These are phyloP conservation scores for Ochropleura leucogaster DNA, from an alignment of 2,888 invertebrate genomes.

Conservation along the genomic window DNA sequence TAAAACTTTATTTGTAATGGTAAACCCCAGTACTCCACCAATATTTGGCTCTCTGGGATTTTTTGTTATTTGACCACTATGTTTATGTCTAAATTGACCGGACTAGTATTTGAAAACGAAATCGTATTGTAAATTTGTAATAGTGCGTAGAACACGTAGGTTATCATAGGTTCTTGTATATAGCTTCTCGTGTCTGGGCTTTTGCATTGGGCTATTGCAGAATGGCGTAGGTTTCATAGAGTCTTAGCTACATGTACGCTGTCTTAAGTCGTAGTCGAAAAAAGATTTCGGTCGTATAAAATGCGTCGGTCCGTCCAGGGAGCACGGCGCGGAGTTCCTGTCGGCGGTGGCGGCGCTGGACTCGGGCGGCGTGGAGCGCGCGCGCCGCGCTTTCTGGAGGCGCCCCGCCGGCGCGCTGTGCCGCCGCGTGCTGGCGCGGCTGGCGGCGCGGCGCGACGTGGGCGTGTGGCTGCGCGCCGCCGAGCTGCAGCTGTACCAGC, in stretches of 20 bases:
- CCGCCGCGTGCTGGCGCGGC: slow-evolving; percentile 96
- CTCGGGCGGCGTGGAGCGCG: slow-evolving; percentile 96
- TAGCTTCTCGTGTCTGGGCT: neutral
- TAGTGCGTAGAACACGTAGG: neutral
- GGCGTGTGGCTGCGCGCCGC: slow-evolving; percentile 95
- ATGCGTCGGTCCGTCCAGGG: slow-evolving; percentile 87
- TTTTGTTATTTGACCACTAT: too few relatives aligned
- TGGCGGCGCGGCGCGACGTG: slow-evolving; percentile 91
- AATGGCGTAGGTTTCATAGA: too few relatives aligned
- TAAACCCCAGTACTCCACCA: too few relatives aligned
- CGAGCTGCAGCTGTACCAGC: slow-evolving; percentile 98
- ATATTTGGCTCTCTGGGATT: too few relatives aligned
- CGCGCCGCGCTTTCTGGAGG: slow-evolving; percentile 98
- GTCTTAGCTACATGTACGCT: too few relatives aligned
- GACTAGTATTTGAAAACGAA: too few relatives aligned
- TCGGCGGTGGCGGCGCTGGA: slow-evolving; percentile 97
- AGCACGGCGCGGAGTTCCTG: slow-evolving; percentile 98
- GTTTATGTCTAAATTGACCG: too few relatives aligned
- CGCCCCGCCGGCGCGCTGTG: slow-evolving; percentile 94
- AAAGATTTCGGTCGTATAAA: neutral
- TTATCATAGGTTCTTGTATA: neutral
- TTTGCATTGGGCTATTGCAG: too few relatives aligned
- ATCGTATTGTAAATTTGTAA: too few relatives aligned
- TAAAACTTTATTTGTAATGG: too few relatives aligned
- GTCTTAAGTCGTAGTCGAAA: too few relatives aligned